These are phyloP conservation scores for Lepilemur septentrionalis DNA, from an alignment of 2,797 vertebrate species.

Conservation along the genomic window DNA sequence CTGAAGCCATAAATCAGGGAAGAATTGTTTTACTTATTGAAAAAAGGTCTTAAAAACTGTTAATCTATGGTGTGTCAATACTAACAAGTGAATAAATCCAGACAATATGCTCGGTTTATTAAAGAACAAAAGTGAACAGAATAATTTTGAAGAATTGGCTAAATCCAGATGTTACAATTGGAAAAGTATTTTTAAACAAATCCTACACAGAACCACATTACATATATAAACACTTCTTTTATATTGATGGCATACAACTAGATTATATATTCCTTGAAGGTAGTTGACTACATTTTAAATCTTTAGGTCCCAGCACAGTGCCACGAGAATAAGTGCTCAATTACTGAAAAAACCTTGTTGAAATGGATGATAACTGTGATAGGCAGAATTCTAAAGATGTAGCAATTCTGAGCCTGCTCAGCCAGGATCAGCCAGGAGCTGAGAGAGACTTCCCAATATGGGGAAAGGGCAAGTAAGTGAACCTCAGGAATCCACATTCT, in stretches of 20 bases:
- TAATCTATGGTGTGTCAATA: slow-evolving; percentile 45
- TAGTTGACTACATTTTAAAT: neutral
- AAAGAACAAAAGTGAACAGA: neutral
- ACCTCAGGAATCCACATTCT: no score
- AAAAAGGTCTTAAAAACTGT: neutral
- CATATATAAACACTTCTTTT: neutral
- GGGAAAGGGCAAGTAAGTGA: neutral
- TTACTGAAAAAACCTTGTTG: neutral
- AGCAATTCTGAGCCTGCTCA: no score
- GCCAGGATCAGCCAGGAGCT: no score
- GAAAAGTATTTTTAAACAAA: neutral
- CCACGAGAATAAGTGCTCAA: neutral
- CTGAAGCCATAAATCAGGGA: neutral
- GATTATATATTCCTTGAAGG: neutral
- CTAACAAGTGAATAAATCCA: neutral
- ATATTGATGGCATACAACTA: neutral
- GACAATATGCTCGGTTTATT: neutral
- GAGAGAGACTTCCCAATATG: no score
- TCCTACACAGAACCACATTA: neutral
- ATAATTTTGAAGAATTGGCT: neutral
- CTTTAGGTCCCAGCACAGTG: neutral
- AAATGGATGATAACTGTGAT: neutral
- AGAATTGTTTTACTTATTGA: neutral
- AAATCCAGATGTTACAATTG: neutral
- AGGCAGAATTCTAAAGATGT: neutral